Percentiles rank a stretch among this genome's conserved stretches.
Evolutionary conservation across 2,113 vertebrate species (phyloP).

Genomic region (Anguilla japonica): DNA sequence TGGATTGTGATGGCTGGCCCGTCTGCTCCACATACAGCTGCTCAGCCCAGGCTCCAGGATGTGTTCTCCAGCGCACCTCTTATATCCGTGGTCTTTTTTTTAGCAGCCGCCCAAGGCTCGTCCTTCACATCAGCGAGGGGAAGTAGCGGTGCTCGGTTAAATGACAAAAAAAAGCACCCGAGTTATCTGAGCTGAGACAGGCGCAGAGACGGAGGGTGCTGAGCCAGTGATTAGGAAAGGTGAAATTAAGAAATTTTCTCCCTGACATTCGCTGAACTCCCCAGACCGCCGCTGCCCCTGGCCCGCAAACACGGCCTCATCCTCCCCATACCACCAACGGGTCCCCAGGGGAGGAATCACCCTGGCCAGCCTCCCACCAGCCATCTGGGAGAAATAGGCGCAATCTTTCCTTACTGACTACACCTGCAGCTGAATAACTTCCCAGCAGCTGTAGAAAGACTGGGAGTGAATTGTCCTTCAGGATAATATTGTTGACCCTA

Average conservation of each 20-base stretch:
- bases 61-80: background rate
- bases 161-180: background rate
- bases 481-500: background rate
- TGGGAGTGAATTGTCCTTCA: background rate
- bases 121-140: background rate
- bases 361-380: background rate
- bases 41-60: background rate
- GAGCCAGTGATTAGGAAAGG: background rate
- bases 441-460: background rate
- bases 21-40: background rate
- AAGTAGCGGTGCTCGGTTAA: background rate
- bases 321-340: background rate
- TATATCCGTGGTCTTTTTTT: background rate
- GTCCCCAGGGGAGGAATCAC: background rate
- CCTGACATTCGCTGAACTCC: background rate
- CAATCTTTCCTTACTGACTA: background rate
- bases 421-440: constrained; percentile 1
- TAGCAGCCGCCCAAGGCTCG: background rate
- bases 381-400: background rate
- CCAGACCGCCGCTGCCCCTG: background rate
- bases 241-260: constrained; percentile 12
- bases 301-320: background rate
- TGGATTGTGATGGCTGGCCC: background rate
- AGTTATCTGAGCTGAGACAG: background rate
- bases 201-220: background rate